These are phyloP conservation scores for Drosophila kepulauana DNA, from an alignment of 1,140 invertebrate species.

Conservation along the genomic window DNA sequence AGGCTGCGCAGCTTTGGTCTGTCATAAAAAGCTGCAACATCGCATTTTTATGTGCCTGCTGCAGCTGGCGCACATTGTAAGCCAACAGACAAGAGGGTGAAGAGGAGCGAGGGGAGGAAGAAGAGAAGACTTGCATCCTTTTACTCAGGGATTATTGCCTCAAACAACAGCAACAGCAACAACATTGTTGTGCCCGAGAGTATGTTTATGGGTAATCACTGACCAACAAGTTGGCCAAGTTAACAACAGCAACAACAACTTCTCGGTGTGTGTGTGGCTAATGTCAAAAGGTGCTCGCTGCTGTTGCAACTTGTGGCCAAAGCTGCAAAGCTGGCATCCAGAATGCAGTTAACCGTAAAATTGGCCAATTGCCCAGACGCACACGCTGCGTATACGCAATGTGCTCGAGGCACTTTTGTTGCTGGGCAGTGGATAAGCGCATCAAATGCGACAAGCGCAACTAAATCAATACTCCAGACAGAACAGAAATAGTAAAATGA, in stretches of 20 bases:
- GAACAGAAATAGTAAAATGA: neutral
- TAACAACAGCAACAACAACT: constrained; percentile 5
- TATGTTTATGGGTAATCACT: constrained; percentile 28
- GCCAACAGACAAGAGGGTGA: constrained; percentile 11
- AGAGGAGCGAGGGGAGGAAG: neutral
- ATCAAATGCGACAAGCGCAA: constrained; percentile 1
- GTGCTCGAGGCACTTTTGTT: constrained; percentile 11
- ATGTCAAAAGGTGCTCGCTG: constrained; percentile 32
- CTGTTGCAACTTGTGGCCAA: constrained; percentile 16
- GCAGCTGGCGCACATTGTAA: constrained; percentile 24
- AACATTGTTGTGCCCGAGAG: constrained; percentile 32
- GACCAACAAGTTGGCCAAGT: constrained; percentile 17
- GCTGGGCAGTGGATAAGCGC: neutral
- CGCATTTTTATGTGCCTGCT: constrained; percentile 35
- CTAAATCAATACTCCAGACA: neutral
- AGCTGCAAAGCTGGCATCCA: constrained; percentile 14
- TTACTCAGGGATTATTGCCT: constrained; percentile 17
- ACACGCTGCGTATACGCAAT: constrained; percentile 50
- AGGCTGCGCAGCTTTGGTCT: neutral
- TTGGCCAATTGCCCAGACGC: constrained; percentile 23
- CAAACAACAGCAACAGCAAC: constrained; percentile 15
- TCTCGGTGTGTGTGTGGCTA: constrained; percentile 8
- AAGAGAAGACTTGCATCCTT: constrained; percentile 3
- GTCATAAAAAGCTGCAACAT: constrained; percentile 25
- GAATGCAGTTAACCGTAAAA: constrained; percentile 36